Evolutionary conservation across 1,140 invertebrate species (phyloP).

Genomic region (Bombus waltoni): DNA sequence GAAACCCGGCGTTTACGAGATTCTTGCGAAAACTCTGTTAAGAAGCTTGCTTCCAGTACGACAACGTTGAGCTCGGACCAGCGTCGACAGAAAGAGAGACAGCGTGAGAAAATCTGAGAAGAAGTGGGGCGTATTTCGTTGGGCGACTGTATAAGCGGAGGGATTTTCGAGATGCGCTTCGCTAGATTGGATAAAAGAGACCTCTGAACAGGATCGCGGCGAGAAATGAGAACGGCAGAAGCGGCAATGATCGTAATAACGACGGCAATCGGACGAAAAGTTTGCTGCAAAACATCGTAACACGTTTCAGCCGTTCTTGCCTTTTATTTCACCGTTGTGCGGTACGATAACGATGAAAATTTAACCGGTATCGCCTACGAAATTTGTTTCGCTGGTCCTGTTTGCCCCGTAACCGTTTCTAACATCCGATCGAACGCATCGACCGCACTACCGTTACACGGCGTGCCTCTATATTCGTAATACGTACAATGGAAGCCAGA

Average conservation of each 20-base stretch:
- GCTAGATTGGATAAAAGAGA: constrained; percentile 45
- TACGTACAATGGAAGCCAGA: too few relatives aligned
- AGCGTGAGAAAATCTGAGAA: not conserved
- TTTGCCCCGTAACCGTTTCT: not conserved
- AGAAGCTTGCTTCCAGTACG: constrained; percentile 45
- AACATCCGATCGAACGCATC: not conserved
- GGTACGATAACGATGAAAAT: constrained; percentile 3
- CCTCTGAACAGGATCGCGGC: constrained; percentile 17
- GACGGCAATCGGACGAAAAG: constrained; percentile 23
- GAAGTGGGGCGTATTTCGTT: too few relatives aligned
- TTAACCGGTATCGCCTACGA: not conserved
- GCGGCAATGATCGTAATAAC: constrained; percentile 42
- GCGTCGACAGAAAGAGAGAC: not conserved
- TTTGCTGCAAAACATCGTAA: constrained; percentile 17
- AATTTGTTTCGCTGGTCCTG: not conserved
- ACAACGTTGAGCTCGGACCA: not conserved
- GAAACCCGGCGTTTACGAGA: constrained; percentile 66
- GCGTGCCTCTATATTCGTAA: too few relatives aligned
- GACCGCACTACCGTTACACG: too few relatives aligned
- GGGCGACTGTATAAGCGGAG: constrained; percentile 22
- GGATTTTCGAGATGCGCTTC: constrained; percentile 29
- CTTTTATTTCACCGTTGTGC: not conserved
- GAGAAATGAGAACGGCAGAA: constrained; percentile 7
- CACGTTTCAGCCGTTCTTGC: not conserved
- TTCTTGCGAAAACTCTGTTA: constrained; percentile 67